Evolutionary conservation across 2,888 invertebrate species (phyloP), one percentile per base, ranked within the genome.

Genomic region (Euzetes globulus): DNA sequence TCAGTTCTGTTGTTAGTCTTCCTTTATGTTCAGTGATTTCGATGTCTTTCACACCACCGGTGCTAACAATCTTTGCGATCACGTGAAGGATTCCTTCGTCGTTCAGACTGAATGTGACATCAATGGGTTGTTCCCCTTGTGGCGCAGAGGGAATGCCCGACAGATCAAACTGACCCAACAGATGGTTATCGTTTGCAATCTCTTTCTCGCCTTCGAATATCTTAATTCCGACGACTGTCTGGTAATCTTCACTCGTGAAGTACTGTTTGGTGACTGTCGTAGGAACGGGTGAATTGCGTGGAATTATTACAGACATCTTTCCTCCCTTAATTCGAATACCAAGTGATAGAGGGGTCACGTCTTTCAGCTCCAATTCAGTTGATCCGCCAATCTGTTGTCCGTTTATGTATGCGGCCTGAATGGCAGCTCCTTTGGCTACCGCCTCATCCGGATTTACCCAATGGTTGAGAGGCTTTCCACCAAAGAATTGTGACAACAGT

Each of bases 351-450:
- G 71, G 71, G 13, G 41, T 41, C 71, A 70, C 71, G n/a, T 70
- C 71, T 13, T 13, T 13, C 11, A 70, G 15, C 27, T 13, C 6
- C 7, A 70, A 17, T 4, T 70, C 15, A 3, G 4, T 4, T 19
- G 13, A 11, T 4, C 15, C 33, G 13, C 25, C 17, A 27, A 7
- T 3, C 5, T 29, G 27, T 13, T 60, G 13, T 25, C 60, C 60
- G 19, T 50, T 50, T 4, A 50, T 50, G 5, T n/a, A n/a, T 13
- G 50, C 50, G 19, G 75, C 77, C 71, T 77, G 77, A 41, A 77
- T 50, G 6, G 77, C 77, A 9, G 77, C 77, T 9, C 77, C 77
- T n/a, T 75, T 37, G 1, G 77, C 77, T 5, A 77, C 77, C 15
- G 72, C 77, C 71, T 77, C 77, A 50, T 50, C 50, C 4, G 50